Evolutionary conservation across 2,113 vertebrate genomes (phyloP).

Genomic region (Oenanthe oenanthe): DNA sequence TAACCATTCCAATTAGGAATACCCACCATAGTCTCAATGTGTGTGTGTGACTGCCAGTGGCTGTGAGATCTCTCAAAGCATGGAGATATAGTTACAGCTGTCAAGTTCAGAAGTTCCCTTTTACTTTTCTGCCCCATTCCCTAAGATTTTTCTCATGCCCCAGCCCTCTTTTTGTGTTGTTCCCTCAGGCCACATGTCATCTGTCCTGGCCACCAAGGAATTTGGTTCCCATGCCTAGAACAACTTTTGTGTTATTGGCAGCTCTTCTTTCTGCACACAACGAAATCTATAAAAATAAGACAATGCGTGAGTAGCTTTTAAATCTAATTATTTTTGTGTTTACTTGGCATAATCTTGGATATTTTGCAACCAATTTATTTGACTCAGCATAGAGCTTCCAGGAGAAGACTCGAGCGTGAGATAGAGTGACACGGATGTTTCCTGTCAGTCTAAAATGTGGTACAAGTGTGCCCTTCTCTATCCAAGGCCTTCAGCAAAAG

Average conservation of each 20-base stretch:
- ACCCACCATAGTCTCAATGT: accelerated
- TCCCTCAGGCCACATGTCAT: neutral
- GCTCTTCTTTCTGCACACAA: neutral
- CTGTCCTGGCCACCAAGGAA: neutral
- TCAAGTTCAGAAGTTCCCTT: neutral
- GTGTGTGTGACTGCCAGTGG: neutral
- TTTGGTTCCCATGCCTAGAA: neutral
- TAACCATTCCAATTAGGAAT: neutral
- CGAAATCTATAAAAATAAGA: neutral
- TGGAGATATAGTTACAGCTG: neutral
- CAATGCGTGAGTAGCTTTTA: neutral
- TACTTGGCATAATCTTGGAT: constrained; percentile 14
- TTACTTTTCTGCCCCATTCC: neutral
- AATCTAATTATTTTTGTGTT: constrained; percentile 13
- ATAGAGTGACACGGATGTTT: neutral
- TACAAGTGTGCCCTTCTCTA: neutral
- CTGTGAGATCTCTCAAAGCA: neutral
- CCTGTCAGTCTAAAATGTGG: neutral
- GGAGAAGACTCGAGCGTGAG: neutral
- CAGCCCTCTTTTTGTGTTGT: neutral
- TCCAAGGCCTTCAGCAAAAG: neutral
- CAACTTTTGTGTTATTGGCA: neutral
- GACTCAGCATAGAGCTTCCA: neutral
- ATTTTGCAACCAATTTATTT: constrained; percentile 17
- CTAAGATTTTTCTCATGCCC: neutral